Percentiles rank a stretch among this genome's conserved stretches.
phyloP scores from a whole-genome alignment of 2,797 vertebrate genomes.

The Pagetopsis macropterus region DNA sequence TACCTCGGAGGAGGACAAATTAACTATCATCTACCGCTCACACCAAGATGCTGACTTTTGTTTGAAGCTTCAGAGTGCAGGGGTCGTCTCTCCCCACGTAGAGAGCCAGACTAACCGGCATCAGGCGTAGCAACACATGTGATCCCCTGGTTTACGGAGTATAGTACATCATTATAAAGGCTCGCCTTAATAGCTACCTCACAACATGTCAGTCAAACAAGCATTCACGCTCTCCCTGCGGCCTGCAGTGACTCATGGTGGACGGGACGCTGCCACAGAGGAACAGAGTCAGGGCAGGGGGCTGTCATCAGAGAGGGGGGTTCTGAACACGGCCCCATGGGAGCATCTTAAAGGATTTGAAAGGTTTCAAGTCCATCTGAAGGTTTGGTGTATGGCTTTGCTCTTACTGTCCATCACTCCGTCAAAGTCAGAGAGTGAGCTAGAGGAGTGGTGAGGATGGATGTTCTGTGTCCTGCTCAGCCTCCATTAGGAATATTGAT shows the following conservation, averaged over 20 bases:
- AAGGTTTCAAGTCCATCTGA: conserved; percentile 43
- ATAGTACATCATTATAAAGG: conserved; percentile 28
- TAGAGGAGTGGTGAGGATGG: conserved; percentile 53
- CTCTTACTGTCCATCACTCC: conserved; percentile 24
- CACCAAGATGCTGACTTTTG: conserved; percentile 42
- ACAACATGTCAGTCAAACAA: conserved; percentile 52
- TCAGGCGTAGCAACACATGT: not conserved
- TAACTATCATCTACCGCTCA: conserved; percentile 54
- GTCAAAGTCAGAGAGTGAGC: conserved; percentile 37
- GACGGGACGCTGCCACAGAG: conserved; percentile 13
- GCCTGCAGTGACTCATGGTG: conserved; percentile 44
- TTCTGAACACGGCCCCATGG: conserved; percentile 21
- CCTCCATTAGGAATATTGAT: conserved; percentile 80
- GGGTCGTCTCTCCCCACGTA: conserved; percentile 28
- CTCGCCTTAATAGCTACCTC: conserved; percentile 53
- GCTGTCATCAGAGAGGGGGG: conserved; percentile 9
- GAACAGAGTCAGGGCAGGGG: not conserved
- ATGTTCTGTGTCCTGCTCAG: conserved; percentile 55
- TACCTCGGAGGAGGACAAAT: conserved; percentile 58
- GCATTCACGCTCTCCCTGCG: conserved; percentile 13
- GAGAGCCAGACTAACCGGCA: conserved; percentile 8
- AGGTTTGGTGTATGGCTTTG: conserved; percentile 6
- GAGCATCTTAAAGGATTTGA: conserved; percentile 39
- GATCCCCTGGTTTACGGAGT: conserved; percentile 16
- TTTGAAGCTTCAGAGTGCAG: conserved; percentile 35